A percentile compares a stretch with the other conserved stretches of the same genome.
These are phyloP conservation scores for Trogon surrucura DNA, from an alignment of 2,113 vertebrate genomes.

Conservation along the genomic window DNA sequence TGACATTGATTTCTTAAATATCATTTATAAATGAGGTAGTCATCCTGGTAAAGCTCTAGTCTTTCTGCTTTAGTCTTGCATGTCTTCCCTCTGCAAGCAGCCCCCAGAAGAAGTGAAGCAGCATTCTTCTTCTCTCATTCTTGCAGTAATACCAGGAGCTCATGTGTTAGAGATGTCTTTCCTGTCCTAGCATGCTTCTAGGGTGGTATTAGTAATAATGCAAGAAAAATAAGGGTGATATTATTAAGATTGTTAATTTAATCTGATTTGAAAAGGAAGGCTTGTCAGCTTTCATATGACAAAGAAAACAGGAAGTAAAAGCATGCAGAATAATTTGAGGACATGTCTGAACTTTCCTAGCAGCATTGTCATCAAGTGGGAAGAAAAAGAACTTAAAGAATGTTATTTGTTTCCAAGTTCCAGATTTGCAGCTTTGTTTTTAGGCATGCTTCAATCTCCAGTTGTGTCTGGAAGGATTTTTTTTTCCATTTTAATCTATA, in stretches of 20 bases:
- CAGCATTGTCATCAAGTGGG: conserved; percentile 36
- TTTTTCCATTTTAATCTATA: not conserved
- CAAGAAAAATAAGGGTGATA: not conserved
- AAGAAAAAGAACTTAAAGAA: conserved; percentile 63
- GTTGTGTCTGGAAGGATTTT: conserved; percentile 67
- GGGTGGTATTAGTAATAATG: not conserved
- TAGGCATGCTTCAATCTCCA: conserved; percentile 60
- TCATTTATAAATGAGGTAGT: not conserved
- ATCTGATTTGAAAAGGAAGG: conserved; percentile 63
- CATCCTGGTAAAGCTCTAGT: not conserved
- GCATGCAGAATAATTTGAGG: conserved; percentile 45
- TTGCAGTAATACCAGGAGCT: conserved; percentile 14
- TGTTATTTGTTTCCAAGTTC: conserved; percentile 72
- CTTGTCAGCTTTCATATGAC: conserved; percentile 62
- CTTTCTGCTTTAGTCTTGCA: not conserved
- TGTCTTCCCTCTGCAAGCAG: not conserved
- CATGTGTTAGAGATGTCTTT: conserved; percentile 9
- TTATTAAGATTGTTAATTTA: conserved; percentile 67
- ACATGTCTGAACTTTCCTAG: conserved; percentile 69
- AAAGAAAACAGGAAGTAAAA: conserved; percentile 66
- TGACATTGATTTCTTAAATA: not conserved
- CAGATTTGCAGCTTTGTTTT: conserved; percentile 49
- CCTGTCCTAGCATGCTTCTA: conserved; percentile 67
- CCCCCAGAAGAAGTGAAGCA: not conserved
- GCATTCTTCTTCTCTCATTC: not conserved